Base-by-base conservation (phyloP, 2,797 vertebrate genomes). In the Echeneis naucrates region DNA sequence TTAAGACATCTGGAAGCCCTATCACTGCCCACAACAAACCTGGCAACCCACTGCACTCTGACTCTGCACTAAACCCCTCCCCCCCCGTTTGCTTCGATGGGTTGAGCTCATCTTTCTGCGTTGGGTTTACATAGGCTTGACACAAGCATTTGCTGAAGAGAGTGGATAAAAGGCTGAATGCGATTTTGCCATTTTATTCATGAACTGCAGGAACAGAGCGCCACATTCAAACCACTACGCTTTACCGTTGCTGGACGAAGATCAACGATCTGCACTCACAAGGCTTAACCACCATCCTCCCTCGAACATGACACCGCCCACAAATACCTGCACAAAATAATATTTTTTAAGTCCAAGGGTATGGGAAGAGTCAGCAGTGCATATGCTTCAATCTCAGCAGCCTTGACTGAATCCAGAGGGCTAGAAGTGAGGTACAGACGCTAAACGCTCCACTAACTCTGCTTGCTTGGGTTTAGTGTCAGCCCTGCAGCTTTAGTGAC, bases 21-120 rank as follows among this genome's bases (percentile, higher is more conserved):
- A 84, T 84, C 75, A 81, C 91, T 87, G 90, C 88, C 85, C 80
- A 80, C 79, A 27, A 1, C 80, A 77, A 81, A 86, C 80, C 79
- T 12, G 69, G 85, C 40, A 8, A 44, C 86, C 88, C 57, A 44
- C 81, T 62, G 50, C 72, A 19, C 68, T 65, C 52, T 35, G 33
- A 67, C 80, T 81, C 68, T 66, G 63, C 59, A 45, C 63, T 48
- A 32, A 60, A 62, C 23, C n/a, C n/a, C n/a, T n/a, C 10, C 16
- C 30, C 58, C 58, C 40, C 10, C 10, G 33, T 27, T 13, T 58
- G 69, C 84, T 78, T 78, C 44, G 82, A 88, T 82, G 86, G 86
- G 86, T 87, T 82, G 80, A 87, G 67, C 84, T 88, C 81, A 73
- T 79, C 64, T 74, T 69, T n/a, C 23, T 79, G 68, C 42, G 5